phyloP scores from a whole-genome alignment of 2,888 invertebrate genomes.

The Eristalis arbustorum region DNA sequence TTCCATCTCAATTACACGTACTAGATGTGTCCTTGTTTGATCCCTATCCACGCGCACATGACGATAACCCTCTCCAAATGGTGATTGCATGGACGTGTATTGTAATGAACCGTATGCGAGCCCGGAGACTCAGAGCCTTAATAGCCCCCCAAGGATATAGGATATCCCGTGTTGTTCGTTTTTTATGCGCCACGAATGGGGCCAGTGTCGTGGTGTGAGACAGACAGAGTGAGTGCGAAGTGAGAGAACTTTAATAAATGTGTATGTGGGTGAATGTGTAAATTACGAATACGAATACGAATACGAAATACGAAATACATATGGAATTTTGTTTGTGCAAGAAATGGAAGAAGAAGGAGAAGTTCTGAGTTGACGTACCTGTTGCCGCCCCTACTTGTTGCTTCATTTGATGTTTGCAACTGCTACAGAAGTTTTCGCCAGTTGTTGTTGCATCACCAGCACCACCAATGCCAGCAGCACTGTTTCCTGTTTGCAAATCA shows the following conservation, averaged over 20 bases:
- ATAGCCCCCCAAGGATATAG: constrained; percentile 56
- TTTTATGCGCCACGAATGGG: neutral
- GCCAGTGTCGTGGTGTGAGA: constrained; percentile 5
- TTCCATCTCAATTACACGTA: constrained; percentile 1
- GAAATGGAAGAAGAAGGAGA: constrained; percentile 42
- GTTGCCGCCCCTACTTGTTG: constrained; percentile 79
- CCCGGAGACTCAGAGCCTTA: constrained; percentile 40
- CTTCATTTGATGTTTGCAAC: constrained; percentile 76
- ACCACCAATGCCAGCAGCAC: constrained; percentile 51
- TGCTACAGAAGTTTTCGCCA: constrained; percentile 61
- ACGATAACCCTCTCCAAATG: constrained; percentile 32
- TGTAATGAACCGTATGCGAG: constrained; percentile 52
- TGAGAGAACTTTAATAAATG: neutral
- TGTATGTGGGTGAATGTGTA: constrained; percentile 20
- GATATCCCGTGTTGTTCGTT: neutral
- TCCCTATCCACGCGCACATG: constrained; percentile 52
- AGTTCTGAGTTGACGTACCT: constrained; percentile 76
- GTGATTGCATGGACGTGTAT: constrained; percentile 24
- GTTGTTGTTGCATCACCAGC: constrained; percentile 70
- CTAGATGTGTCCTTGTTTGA: constrained; percentile 55
- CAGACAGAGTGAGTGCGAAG: neutral
- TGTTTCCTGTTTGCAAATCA: constrained; percentile 73
- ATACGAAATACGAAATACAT: too few relatives aligned
- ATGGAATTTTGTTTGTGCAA: constrained; percentile 1
- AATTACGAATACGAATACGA: constrained; percentile 12